phyloP scores from a whole-genome alignment of 2,888 invertebrate species.

The Glyphotaelius pellucidus region DNA sequence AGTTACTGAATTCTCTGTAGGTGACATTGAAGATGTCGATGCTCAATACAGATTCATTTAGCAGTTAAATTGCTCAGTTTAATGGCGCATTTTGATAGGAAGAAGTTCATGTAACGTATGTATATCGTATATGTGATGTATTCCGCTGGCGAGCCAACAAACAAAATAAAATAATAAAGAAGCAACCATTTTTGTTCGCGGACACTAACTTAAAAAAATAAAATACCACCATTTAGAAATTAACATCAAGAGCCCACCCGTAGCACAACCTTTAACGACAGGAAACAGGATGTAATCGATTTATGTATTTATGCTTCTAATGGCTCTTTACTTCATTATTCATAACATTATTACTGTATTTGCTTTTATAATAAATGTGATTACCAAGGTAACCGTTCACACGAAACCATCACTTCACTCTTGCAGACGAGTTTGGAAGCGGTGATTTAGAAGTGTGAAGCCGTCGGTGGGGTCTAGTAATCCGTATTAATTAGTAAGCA shows the following conservation, averaged over 20 bases:
- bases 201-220: not conserved
- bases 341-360: not conserved
- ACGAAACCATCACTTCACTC: not conserved
- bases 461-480: not conserved
- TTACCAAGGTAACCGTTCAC: not conserved
- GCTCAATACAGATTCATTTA: too few relatives aligned
- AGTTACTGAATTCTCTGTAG: too few relatives aligned
- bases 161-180: too few relatives aligned
- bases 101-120: too few relatives aligned
- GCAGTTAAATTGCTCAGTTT: too few relatives aligned
- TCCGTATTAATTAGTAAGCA: not conserved
- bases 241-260: not conserved
- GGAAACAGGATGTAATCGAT: slow-evolving; percentile 7
- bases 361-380: not conserved
- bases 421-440: not conserved
- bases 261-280: slow-evolving; percentile 6
- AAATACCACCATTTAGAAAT: not conserved
- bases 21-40: too few relatives aligned
- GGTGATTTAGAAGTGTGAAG: not conserved
- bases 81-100: too few relatives aligned
- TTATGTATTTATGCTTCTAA: not conserved
- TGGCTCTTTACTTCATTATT: not conserved
- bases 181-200: not conserved
- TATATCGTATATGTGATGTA: too few relatives aligned
- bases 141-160: too few relatives aligned